Base-by-base conservation (phyloP, 2,113 vertebrate genomes). In the Rhinopithecus roxellana region DNA sequence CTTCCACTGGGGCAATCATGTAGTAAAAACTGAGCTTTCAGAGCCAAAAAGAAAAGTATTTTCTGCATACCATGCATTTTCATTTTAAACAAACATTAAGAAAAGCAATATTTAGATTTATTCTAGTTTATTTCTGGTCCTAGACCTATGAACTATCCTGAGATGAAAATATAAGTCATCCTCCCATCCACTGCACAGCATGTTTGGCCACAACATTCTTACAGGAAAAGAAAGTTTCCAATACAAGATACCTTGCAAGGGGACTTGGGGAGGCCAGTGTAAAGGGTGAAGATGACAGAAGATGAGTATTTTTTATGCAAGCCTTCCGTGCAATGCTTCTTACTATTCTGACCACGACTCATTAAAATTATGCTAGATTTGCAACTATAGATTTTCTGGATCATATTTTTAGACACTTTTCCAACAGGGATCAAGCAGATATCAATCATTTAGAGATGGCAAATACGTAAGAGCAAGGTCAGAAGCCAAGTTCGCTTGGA, bases 401-500 rank as follows among this genome's bases (percentile, higher is more conserved):
- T 98, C 91, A 45, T 86, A 43, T 87, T 22, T 89, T 96, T 89
- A 98, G 87, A 61, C 52, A 75, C 55, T 75, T 96, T 95, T 97
- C 92, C 96, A 98, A 86, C 97, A 95, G 97, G 96, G 94, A 90
- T 86, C 87, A 97, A 97, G 83, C 85, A 85, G 12, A 90, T 94
- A 94, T 97, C 97, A 98, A 88, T 97, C 97, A 97, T 75, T 94
- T 94, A 96, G 14, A 97, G 95, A 96, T 22, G 79, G 55, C 88
- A 92, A 89, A 75, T 98, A 97, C 93, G 45, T 93, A 89, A 97
- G 64, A 98, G 94, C 81, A 90, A 98, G 98, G 98, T 98, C 97
- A 98, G 98, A 98, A 98, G 96, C 72, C 96, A 98, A 75, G 52
- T 97, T 95, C 90, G 94, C 96, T 89, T 77, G 70, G 95, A 89